These are phyloP conservation scores for Callocephalon fimbriatum DNA, from an alignment of 2,113 vertebrate genomes.

Conservation along the genomic window DNA sequence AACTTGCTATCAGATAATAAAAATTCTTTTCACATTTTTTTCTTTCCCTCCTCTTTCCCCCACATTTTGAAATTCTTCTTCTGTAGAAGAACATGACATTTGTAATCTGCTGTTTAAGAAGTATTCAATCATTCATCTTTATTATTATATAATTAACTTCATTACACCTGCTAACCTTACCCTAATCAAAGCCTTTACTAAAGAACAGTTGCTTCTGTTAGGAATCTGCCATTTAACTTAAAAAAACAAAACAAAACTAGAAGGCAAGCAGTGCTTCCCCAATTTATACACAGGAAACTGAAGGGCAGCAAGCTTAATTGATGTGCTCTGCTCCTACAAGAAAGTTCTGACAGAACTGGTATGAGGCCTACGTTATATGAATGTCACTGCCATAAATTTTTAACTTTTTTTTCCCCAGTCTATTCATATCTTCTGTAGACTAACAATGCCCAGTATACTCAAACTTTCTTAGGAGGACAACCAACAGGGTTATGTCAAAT, in stretches of 20 bases:
- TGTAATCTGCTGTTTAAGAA: neutral
- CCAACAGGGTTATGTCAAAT: accelerated
- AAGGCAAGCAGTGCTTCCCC: neutral
- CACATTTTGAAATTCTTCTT: neutral
- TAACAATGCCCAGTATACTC: neutral
- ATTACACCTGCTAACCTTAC: neutral
- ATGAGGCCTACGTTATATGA: accelerated
- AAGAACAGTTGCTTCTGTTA: neutral
- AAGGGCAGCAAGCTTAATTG: neutral
- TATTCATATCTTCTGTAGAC: neutral
- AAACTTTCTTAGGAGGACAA: neutral
- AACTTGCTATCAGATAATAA: neutral
- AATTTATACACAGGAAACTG: neutral
- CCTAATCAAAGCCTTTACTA: neutral
- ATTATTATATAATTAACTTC: neutral
- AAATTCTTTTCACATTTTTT: neutral
- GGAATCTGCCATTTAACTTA: neutral
- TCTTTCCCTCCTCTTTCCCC: neutral
- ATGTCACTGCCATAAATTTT: neutral
- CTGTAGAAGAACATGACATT: neutral
- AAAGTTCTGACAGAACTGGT: neutral
- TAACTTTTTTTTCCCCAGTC: neutral
- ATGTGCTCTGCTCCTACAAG: neutral
- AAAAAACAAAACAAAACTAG: neutral
- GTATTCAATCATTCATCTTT: neutral